phyloP scores from a whole-genome alignment of 2,113 vertebrate genomes.

The Pelmatolapia mariae region DNA sequence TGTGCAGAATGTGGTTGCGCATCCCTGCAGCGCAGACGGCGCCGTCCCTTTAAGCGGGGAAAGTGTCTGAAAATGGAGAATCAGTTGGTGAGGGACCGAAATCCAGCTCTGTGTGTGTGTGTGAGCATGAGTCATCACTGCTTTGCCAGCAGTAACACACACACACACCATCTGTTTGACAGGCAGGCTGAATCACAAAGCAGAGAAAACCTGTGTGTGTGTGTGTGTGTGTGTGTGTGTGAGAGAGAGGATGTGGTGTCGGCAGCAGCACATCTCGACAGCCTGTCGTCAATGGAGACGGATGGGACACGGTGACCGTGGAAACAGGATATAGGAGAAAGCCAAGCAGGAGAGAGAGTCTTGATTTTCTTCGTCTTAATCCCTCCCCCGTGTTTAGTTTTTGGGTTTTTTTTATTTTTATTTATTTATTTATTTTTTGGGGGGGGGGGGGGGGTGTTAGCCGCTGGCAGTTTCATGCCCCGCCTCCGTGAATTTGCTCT shows the following conservation, averaged over 20 bases:
- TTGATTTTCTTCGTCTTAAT: not conserved
- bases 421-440: no score
- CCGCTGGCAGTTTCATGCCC: not conserved
- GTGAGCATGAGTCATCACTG: not conserved
- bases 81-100: not conserved
- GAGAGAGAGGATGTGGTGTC: not conserved
- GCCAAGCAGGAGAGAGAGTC: not conserved
- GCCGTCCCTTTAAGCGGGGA: not conserved
- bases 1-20: not conserved
- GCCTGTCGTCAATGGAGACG: not conserved
- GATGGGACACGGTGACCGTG: not conserved
- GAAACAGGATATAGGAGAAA: not conserved
- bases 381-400: not conserved
- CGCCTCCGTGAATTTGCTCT: not conserved
- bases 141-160: not conserved
- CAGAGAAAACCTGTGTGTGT: not conserved
- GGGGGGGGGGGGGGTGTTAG: not conserved
- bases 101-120: not conserved
- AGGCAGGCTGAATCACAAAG: constrained; percentile 35
- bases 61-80: not conserved
- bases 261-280: not conserved
- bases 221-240: not conserved
- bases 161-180: constrained; percentile 37
- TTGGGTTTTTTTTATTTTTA: no score
- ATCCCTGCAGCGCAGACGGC: not conserved